These are phyloP conservation scores for Muscicapa adusta DNA, from an alignment of 2,113 vertebrate genomes.

Conservation along the genomic window DNA sequence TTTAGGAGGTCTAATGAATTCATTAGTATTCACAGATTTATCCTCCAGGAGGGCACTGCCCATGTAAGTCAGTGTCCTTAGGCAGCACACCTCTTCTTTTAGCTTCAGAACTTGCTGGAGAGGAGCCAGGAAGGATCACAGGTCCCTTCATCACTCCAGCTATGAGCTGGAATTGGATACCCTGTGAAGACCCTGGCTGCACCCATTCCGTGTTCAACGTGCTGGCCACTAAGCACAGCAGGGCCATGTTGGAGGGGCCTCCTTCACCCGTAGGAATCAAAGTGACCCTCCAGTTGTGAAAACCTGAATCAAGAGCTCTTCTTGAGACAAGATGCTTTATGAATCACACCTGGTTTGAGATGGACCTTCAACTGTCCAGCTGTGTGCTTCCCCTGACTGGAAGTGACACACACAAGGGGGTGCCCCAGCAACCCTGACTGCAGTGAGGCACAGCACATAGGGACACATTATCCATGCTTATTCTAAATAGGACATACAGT, in stretches of 20 bases:
- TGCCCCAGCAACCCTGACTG: neutral
- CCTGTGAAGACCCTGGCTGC: neutral
- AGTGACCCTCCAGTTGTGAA: neutral
- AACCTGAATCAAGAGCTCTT: neutral
- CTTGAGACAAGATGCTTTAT: neutral
- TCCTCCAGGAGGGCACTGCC: neutral
- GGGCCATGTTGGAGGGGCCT: neutral
- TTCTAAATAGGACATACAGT: neutral
- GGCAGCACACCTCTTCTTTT: neutral
- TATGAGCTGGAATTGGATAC: neutral
- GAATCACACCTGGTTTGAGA: neutral
- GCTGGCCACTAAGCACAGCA: neutral
- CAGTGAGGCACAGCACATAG: neutral
- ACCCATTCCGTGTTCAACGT: accelerated
- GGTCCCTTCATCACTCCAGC: neutral
- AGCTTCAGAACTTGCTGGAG: neutral
- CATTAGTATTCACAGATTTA: conserved; percentile 45
- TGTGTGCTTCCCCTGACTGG: neutral
- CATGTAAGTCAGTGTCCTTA: neutral
- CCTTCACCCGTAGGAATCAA: neutral
- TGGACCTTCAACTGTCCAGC: neutral
- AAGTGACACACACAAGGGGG: neutral
- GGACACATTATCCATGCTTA: accelerated
- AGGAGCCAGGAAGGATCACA: neutral
- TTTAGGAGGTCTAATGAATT: conserved; percentile 51